Evolutionary conservation across 2,797 vertebrate species (phyloP), one percentile per base, ranked within the genome.

Genomic region (Salmo trutta): DNA sequence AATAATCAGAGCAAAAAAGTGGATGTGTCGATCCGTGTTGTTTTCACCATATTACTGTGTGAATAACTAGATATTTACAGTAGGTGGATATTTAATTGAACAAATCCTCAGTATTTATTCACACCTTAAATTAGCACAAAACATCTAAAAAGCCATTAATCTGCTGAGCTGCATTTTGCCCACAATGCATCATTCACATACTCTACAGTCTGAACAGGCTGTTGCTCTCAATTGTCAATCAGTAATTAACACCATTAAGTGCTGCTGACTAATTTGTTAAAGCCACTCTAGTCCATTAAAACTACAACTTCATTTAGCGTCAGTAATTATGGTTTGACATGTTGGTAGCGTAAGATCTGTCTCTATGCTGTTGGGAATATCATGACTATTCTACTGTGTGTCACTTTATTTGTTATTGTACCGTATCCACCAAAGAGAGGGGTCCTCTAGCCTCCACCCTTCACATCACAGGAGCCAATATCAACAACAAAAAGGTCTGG

Each of bases 401-500:
- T 67, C 65, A 66, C 64, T 29, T 4, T 0, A 12, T 47, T 21
- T 41, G 2, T 70, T 47, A 5, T 47, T 78, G 75, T 68, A 75
- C 27, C 17, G 21, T 5, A 24, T 1, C 71, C 66, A 71, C 62
- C 59, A 70, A 51, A 73, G 67, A 29, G 6, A 75, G 59, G 24
- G 8, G 33, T 59, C 67, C n/a, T 76, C 53, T 69, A 66, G 12
- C 64, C 27, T 29, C 15, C 27, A 67, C 71, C 52, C 79, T 56
- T 74, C 41, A 79, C 71, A 72, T 81, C 78, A 77, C 19, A 85
- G 64, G 56, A 78, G 64, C 72, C 65, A 73, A 52, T 73, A 64
- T 77, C 27, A 24, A 24, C 51, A 78, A 2, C 52, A 76, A 76
- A 69, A 59, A 62, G 19, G 71, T 77, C 65, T 19, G 66, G 33